Base-by-base conservation (phyloP, 2,888 invertebrate species). In the Megaustenia siamemsis region DNA sequence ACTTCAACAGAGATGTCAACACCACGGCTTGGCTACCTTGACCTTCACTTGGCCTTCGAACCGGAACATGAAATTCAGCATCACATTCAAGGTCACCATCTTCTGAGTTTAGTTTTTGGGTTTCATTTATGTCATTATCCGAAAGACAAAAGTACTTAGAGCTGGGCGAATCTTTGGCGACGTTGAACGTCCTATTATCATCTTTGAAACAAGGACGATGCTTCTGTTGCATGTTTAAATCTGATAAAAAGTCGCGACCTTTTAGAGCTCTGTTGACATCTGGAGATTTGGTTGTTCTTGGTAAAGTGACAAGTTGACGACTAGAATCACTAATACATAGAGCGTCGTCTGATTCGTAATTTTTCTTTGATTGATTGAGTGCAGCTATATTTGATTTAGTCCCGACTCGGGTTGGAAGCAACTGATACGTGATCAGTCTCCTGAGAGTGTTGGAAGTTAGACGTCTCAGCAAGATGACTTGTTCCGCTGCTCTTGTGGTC, bases 21-120 rank as follows among this genome's bases (percentile, higher is more conserved):
- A 84, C 63, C n/a, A 75, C 84, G 6, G 75, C 80, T 35, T 84
- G 83, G 40, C 76, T 43, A 10, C 83, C 83, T 56, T 83, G 83
- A 69, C 83, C 78, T 49, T 77, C 83, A 56, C 83, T 83, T n/a
- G 83, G 83, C 32, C 77, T 49, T 28, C 83, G 28, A 4, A 35
- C 32, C 3, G 21, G n/a, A 8, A 32, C n/a, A 12, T 18, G 15
- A 35, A 68, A 66, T n/a, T 45, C 49, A 35, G 8, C 2, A 12
- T 82, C 73, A 43, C 10, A 38, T 28, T 73, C 60, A 73, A 40
- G 28, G 35, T 73, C 71, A 38, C 49, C 32, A 45, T 60, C 82
- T 12, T 73, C 82, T 12, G 68, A 69, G 53, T 56, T 38, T 35
- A 28, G 24, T 6, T 40, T 10, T n/a, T 68, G 63, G 49, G 66